Evolutionary conservation across 2,888 invertebrate genomes (phyloP).

Genomic region (Drosophila acutilabella): DNA sequence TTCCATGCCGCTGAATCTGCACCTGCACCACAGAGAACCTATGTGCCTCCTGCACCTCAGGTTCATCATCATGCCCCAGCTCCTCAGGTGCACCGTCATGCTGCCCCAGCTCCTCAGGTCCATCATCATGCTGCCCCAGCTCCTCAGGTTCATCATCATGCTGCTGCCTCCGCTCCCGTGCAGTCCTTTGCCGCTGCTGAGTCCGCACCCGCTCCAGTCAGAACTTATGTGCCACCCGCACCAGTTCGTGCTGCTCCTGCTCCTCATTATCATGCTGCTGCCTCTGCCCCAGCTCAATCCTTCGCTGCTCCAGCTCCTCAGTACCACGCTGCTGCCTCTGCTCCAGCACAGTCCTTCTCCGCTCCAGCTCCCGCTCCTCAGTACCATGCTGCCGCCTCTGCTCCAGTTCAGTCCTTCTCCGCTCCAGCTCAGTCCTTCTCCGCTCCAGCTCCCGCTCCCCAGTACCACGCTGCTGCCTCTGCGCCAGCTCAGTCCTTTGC

Average conservation of each 20-base stretch:
- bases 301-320: too few species aligned
- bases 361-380: too few species aligned
- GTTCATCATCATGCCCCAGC: constrained; percentile 39
- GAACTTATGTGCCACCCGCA: background rate
- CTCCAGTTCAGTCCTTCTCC: too few species aligned
- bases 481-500: constrained; percentile 47
- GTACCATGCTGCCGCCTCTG: too few species aligned
- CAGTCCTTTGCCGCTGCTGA: constrained; percentile 24
- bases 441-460: too few species aligned
- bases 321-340: too few species aligned
- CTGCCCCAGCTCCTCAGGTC: constrained; percentile 33
- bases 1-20: constrained; percentile 41
- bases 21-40: constrained; percentile 43
- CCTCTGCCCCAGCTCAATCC: too few species aligned
- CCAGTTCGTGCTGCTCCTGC: constrained; percentile 2
- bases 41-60: constrained; percentile 41
- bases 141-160: constrained; percentile 24
- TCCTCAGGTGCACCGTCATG: constrained; percentile 35
- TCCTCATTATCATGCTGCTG: too few species aligned
- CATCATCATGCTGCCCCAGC: constrained; percentile 23
- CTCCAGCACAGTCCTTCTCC: too few species aligned
- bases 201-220: constrained; percentile 18
- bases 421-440: too few species aligned
- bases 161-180: constrained; percentile 44
- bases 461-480: constrained; percentile 26